Evolutionary conservation across 2,888 invertebrate species (phyloP).

Genomic region (Polylopha cassiicola): DNA sequence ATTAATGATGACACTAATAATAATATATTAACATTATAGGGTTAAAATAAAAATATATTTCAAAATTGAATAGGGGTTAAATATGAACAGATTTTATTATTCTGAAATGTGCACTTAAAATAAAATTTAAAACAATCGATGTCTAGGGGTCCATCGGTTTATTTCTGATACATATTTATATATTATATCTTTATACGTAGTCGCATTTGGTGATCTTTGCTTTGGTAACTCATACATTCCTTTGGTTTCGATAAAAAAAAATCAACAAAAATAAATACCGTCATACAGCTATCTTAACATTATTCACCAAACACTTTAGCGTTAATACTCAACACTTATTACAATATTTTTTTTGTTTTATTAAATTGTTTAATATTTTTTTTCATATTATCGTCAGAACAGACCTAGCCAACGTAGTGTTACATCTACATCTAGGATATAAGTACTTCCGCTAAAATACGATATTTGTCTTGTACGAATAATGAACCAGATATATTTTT

Average conservation of each 20-base stretch:
- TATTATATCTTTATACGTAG: too few species aligned
- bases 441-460: slow-evolving; percentile 22
- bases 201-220: slow-evolving; percentile 14
- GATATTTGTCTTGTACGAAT: slow-evolving; percentile 22
- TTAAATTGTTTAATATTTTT: slow-evolving; percentile 43
- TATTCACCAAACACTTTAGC: slow-evolving; percentile 58
- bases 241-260: slow-evolving; percentile 9
- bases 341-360: slow-evolving; percentile 50
- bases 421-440: slow-evolving; percentile 54
- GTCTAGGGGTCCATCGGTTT: too few species aligned
- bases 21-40: too few species aligned
- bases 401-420: slow-evolving; percentile 55
- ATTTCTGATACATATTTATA: too few species aligned
- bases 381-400: slow-evolving; percentile 56
- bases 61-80: too few species aligned
- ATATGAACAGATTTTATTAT: too few species aligned
- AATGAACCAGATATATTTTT: too few species aligned
- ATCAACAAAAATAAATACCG: slow-evolving; percentile 15
- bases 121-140: too few species aligned
- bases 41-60: too few species aligned
- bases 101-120: too few species aligned
- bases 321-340: slow-evolving; percentile 67
- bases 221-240: slow-evolving; percentile 12
- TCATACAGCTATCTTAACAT: slow-evolving; percentile 37
- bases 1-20: too few species aligned